These are phyloP conservation scores for Actinernus sp. DNA, from an alignment of 92 coral and sea anemone genomes.

Conservation along the genomic window DNA sequence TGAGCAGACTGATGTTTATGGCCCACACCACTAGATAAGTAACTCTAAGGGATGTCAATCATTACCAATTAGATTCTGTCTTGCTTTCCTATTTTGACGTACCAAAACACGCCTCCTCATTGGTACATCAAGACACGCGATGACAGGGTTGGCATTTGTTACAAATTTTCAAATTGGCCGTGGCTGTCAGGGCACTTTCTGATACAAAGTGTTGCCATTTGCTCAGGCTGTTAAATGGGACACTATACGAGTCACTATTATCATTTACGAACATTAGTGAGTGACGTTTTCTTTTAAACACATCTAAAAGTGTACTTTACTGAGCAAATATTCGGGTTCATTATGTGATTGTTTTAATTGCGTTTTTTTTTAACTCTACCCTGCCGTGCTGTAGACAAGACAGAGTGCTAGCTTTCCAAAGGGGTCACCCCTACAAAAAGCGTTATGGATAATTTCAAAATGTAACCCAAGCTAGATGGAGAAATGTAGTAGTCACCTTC, in stretches of 20 bases:
- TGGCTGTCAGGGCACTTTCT: conserved; percentile 99
- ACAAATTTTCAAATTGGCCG: conserved; percentile 99
- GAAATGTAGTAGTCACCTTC: conserved; percentile 83
- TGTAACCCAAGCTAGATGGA: conserved; percentile 77
- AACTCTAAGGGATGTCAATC: conserved; percentile 99
- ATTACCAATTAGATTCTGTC: conserved; percentile 99
- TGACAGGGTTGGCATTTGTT: conserved; percentile 99
- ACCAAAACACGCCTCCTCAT: conserved; percentile 94
- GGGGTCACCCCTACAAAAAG: conserved; percentile 29
- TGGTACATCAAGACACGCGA: conserved; percentile 99
- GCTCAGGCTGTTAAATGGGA: conserved; percentile 99
- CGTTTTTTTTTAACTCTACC: conserved; percentile 63
- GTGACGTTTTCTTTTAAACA: conserved; percentile 97
- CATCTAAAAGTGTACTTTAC: conserved; percentile 98
- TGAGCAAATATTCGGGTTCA: conserved; percentile 98
- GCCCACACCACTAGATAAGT: conserved; percentile 98
- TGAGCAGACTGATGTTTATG: conserved; percentile 98
- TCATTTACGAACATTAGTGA: conserved; percentile 94
- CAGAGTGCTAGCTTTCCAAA: conserved; percentile 18
- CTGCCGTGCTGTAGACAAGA: conserved; percentile 32
- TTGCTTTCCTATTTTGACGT: conserved; percentile 98
- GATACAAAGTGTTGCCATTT: conserved; percentile 99
- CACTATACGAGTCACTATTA: conserved; percentile 98
- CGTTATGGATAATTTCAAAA: conserved; percentile 74
- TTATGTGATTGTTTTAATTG: conserved; percentile 95